Conservation (phyloP, 2,113 vertebrate species). For the Naja naja region DNA sequence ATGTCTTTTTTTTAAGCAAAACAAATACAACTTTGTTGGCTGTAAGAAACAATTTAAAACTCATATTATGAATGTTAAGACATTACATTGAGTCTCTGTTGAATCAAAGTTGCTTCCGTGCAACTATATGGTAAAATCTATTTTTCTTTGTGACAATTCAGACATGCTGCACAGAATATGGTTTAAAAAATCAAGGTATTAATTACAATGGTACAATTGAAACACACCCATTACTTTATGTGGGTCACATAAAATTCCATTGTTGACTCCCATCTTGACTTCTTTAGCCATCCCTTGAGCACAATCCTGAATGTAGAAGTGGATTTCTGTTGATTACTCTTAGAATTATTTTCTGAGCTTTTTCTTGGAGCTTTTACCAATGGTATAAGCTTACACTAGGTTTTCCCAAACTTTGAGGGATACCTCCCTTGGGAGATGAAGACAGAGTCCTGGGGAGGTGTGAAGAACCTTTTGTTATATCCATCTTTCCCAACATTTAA, state of each 20-base stretch:
- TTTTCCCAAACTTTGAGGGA: neutral
- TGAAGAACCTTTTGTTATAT: neutral
- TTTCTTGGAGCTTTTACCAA: neutral
- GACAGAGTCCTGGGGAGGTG: neutral
- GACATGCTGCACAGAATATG: neutral
- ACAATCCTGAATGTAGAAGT: neutral
- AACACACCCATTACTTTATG: neutral
- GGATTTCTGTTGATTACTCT: neutral
- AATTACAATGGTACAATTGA: neutral
- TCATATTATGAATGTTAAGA: neutral
- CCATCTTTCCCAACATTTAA: neutral
- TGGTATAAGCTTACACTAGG: neutral
- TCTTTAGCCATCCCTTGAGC: neutral
- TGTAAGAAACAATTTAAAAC: neutral
- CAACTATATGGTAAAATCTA: neutral
- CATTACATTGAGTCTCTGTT: neutral
- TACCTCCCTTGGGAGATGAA: neutral
- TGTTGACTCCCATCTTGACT: neutral
- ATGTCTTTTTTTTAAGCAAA: neutral
- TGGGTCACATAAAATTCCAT: neutral
- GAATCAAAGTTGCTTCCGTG: neutral
- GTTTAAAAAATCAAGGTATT: neutral
- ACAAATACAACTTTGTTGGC: neutral
- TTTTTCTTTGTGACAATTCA: neutral
- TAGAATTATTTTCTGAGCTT: neutral